phyloP scores from a whole-genome alignment of 2,888 invertebrate species.

The Eupithecia subfuscata region DNA sequence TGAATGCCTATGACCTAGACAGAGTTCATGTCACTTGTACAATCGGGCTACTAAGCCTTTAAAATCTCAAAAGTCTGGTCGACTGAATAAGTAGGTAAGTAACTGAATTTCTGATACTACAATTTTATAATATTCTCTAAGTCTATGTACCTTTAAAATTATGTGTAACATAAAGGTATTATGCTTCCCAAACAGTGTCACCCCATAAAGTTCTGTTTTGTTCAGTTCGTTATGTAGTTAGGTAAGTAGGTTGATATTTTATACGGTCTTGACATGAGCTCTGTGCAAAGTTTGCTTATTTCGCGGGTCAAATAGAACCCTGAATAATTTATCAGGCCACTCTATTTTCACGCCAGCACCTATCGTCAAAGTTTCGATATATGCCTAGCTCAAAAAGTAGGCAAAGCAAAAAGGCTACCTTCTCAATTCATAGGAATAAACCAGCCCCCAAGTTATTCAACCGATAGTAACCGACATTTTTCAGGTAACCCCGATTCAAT shows the following conservation, averaged over 20 bases:
- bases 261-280: not conserved
- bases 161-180: too few species aligned
- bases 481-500: conserved; percentile 21
- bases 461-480: conserved; percentile 6
- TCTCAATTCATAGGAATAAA: conserved; percentile 7
- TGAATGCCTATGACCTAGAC: not conserved
- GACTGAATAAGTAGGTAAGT: too few species aligned
- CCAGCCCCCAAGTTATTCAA: conserved; percentile 6
- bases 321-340: conserved; percentile 11
- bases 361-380: not conserved
- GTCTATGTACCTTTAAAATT: too few species aligned
- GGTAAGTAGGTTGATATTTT: not conserved
- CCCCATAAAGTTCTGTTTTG: not conserved
- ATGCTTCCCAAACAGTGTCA: not conserved
- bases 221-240: not conserved
- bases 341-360: conserved; percentile 5
- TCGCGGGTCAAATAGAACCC: conserved; percentile 9
- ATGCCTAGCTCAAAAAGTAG: conserved; percentile 8
- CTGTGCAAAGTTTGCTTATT: conserved; percentile 5
- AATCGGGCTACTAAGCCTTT: not conserved
- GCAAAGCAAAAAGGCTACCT: not conserved
- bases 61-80: too few species aligned
- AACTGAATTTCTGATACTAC: too few species aligned
- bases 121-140: too few species aligned
- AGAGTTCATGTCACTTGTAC: not conserved